Base-by-base conservation (phyloP, 2,888 invertebrate genomes). In the Lycocerus yunnanus region DNA sequence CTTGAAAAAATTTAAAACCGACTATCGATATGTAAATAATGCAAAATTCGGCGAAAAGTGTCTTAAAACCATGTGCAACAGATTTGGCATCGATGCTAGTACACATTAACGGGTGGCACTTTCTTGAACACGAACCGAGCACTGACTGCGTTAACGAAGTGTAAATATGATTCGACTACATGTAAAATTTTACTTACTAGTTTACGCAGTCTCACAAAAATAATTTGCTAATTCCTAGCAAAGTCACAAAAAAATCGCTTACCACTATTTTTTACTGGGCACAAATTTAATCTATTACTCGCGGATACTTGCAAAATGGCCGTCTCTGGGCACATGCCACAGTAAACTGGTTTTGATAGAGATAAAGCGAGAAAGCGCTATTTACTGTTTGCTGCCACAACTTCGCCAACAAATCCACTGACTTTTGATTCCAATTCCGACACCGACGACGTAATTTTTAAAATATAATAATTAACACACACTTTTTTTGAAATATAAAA, bases 301-400 rank as follows among this genome's bases (percentile, higher is more conserved):
- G 88, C 89, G 88, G 89, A 90, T 89, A 90, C 90, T 87, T 89
- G 90, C 90, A 91, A 91, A 91, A 91, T 91, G 91, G 91, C 91
- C 90, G 91, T 90, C 90, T 87, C 88, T 88, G 89, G 90, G 90
- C 90, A 90, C 91, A 91, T 91, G 90, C 91, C 90, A 90, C 88
- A 86, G 88, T 88, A 86, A 88, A 87, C 88, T 86, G 84, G 89
- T 88, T 89, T 89, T 88, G 87, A 88, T 88, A 88, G 88, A 81
- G 83, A 80, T 82, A 83, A 83, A 85, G 82, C 83, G 84, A 85
- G 84, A 84, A 78, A 81, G 81, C 82, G 82, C 80, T 79, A 81
- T 81, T 21, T n/a, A 6, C n/a, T 13, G n/a, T 13, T 43, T 43
- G n/a, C n/a, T 43, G n/a, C n/a, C 43, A n/a, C 43, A 3, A 43